Percentiles rank a stretch among this genome's conserved stretches.
phyloP scores from a whole-genome alignment of 2,888 invertebrate species.

The Drosophila cognata region DNA sequence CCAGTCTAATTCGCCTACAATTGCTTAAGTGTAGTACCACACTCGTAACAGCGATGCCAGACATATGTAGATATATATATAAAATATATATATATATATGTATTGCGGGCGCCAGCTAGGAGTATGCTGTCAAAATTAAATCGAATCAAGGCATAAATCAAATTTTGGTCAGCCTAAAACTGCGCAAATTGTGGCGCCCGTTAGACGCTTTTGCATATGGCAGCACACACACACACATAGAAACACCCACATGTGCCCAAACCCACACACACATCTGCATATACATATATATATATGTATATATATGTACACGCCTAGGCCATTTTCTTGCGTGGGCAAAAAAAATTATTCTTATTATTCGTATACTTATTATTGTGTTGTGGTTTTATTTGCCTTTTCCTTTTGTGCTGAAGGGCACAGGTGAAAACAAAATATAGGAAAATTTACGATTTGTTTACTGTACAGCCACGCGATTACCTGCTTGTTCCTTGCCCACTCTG shows the following conservation, averaged over 20 bases:
- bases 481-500: not conserved
- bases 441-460: slow-evolving; percentile 64
- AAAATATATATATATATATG: not conserved
- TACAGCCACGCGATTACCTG: slow-evolving; percentile 51
- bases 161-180: slow-evolving; percentile 67
- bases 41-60: slow-evolving; percentile 4
- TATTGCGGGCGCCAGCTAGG: slow-evolving; percentile 11
- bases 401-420: slow-evolving; percentile 25
- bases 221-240: slow-evolving; percentile 37
- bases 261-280: not conserved
- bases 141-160: slow-evolving; percentile 60
- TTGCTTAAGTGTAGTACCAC: not conserved
- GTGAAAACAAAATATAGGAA: slow-evolving; percentile 34
- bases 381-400: slow-evolving; percentile 39
- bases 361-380: slow-evolving; percentile 32
- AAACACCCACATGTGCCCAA: slow-evolving; percentile 17
- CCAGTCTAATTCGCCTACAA: not conserved
- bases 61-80: not conserved
- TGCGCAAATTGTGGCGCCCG: slow-evolving; percentile 74
- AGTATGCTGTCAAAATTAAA: slow-evolving; percentile 35
- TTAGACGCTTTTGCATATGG: slow-evolving; percentile 58
- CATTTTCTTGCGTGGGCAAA: slow-evolving; percentile 49
- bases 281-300: not conserved
- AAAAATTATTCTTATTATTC: slow-evolving; percentile 52
- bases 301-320: slow-evolving; percentile 15